Percentiles rank a stretch among this genome's conserved stretches.
Evolutionary conservation across 1,140 invertebrate species (phyloP).

Genomic region (Ericerus pela): DNA sequence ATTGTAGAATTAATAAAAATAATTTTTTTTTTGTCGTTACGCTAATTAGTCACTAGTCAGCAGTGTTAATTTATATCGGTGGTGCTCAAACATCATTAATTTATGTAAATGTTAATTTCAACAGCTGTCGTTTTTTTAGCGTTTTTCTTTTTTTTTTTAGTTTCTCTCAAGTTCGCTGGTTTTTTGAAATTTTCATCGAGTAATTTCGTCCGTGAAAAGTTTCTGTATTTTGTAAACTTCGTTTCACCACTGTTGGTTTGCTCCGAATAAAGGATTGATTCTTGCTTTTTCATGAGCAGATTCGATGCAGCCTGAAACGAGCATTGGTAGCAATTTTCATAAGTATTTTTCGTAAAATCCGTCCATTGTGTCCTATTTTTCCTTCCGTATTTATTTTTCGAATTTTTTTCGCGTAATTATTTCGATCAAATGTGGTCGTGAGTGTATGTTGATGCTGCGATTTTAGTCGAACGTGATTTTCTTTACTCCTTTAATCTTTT

Average conservation of each 20-base stretch:
- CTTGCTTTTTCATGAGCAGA: not conserved
- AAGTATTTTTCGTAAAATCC: no score
- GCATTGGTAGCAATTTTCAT: no score
- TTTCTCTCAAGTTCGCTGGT: not conserved
- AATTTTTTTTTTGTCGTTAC: not conserved
- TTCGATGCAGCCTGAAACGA: no score
- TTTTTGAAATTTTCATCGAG: not conserved
- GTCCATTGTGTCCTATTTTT: not conserved
- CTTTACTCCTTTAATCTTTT: not conserved
- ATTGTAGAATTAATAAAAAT: no score
- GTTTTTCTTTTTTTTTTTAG: not conserved
- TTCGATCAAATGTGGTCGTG: not conserved
- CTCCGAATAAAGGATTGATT: not conserved
- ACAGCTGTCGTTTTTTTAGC: not conserved
- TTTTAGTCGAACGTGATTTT: not conserved
- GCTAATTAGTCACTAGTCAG: constrained; percentile 4
- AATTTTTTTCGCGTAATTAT: not conserved
- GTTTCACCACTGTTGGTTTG: not conserved
- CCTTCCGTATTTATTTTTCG: not conserved
- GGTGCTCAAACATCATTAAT: not conserved
- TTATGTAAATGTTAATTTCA: no score
- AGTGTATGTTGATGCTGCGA: not conserved
- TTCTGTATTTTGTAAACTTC: not conserved
- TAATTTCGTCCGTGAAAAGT: not conserved
- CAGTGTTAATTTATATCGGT: constrained; percentile 1